These are phyloP conservation scores for Antrozous pallidus DNA, from an alignment of 2,797 vertebrate genomes.

Conservation along the genomic window DNA sequence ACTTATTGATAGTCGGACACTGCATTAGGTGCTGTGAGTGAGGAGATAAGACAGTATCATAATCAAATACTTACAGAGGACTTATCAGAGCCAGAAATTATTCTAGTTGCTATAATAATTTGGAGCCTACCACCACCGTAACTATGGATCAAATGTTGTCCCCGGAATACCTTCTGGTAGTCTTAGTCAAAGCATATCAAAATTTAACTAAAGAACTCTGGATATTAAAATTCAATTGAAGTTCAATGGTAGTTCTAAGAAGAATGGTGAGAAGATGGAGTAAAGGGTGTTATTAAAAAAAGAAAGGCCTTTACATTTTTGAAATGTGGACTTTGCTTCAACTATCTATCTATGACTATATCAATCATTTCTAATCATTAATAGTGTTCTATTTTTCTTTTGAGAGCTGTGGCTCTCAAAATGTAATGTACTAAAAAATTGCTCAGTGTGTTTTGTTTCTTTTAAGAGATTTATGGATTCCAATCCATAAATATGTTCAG, in stretches of 20 bases:
- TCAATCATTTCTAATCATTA: not conserved
- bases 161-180: not conserved
- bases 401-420: not conserved
- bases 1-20: not conserved
- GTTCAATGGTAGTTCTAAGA: not conserved
- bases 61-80: conserved; percentile 38
- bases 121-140: not conserved
- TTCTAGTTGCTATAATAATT: not conserved
- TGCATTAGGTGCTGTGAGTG: conserved; percentile 7
- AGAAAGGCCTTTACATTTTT: not conserved
- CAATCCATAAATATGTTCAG: not conserved
- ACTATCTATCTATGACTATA: not conserved
- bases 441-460: not conserved
- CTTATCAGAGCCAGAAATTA: not conserved
- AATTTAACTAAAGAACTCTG: not conserved
- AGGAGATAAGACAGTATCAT: not conserved
- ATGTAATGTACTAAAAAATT: not conserved
- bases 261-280: not conserved
- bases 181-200: not conserved
- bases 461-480: not conserved
- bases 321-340: not conserved
- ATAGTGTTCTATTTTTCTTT: not conserved
- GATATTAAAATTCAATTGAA: not conserved
- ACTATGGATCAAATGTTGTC: not conserved
- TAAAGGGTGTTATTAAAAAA: not conserved